phyloP scores from a whole-genome alignment of 2,888 invertebrate species.

The Tholera decimalis region DNA sequence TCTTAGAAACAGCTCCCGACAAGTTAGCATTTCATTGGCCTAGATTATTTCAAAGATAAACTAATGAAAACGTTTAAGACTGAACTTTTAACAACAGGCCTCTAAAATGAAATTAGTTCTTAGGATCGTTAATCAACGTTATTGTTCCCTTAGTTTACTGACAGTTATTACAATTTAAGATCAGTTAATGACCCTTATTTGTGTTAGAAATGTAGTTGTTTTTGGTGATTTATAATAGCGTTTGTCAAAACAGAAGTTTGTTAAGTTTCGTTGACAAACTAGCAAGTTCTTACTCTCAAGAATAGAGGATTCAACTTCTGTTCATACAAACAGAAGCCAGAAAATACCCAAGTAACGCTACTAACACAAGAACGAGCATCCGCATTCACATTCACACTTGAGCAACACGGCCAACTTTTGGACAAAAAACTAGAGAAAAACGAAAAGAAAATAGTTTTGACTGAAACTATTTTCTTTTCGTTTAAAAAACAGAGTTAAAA shows the following conservation, averaged over 20 bases:
- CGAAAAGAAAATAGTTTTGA: no score
- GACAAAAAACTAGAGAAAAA: no score
- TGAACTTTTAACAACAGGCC: constrained; percentile 52
- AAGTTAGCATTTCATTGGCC: constrained; percentile 33
- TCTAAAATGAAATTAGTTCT: constrained; percentile 60
- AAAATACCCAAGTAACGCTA: no score
- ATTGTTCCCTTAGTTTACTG: constrained; percentile 47
- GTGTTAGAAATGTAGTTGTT: constrained; percentile 2
- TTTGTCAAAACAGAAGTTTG: neutral
- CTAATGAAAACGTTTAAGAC: constrained; percentile 50
- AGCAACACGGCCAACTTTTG: no score
- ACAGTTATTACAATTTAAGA: constrained; percentile 53
- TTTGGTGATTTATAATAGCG: neutral
- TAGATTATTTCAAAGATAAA: constrained; percentile 45
- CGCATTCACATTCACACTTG: no score
- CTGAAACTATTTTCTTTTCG: no score
- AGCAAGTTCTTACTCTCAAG: no score
- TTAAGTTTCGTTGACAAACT: neutral
- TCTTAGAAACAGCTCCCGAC: neutral
- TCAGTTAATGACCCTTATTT: constrained; percentile 27
- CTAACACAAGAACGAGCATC: no score
- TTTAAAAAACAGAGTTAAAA: no score
- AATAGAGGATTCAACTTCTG: no score
- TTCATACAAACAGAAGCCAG: no score
- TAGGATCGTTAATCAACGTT: constrained; percentile 59